Percentiles rank a stretch among this genome's conserved stretches.
These are phyloP conservation scores for Galaxea fascicularis DNA, from an alignment of 92 coral and sea anemone species.

Conservation along the genomic window DNA sequence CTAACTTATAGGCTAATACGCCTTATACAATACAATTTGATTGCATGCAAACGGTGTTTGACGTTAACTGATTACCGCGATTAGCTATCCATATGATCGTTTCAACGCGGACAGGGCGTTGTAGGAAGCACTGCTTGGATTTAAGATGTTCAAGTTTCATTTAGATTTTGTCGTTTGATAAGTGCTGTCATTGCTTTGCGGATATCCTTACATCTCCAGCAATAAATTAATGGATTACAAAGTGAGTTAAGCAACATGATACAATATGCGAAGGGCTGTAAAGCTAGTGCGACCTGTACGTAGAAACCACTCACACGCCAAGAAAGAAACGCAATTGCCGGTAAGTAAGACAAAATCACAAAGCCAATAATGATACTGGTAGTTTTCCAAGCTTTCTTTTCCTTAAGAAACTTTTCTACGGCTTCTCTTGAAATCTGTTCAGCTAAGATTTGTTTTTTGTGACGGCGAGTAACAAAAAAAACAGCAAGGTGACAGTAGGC, in stretches of 20 bases:
- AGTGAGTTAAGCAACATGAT: not conserved
- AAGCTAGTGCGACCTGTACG: not conserved
- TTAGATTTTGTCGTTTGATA: not conserved
- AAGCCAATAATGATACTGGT: conserved; percentile 7
- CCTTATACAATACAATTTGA: no score
- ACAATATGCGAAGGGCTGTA: not conserved
- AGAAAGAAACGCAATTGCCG: not conserved
- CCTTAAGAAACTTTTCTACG: not conserved
- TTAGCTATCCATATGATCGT: no score
- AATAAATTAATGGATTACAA: conserved; percentile 1
- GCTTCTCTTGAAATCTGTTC: conserved; percentile 14
- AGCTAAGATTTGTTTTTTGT: conserved; percentile 8
- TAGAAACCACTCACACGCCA: not conserved
- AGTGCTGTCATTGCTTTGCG: conserved; percentile 1
- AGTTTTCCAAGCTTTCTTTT: conserved; percentile 29
- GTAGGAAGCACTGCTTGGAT: conserved; percentile 3
- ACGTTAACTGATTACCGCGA: no score
- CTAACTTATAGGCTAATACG: no score
- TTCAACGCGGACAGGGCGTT: no score
- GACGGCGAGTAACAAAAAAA: not conserved
- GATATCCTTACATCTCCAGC: not conserved
- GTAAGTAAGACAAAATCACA: not conserved
- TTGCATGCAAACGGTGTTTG: no score
- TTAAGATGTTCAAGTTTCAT: not conserved
- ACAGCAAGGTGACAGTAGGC: not conserved